Percentiles rank a stretch among this genome's conserved stretches.
Conservation (phyloP, 2,797 vertebrate species). For the Pampus argenteus region DNA sequence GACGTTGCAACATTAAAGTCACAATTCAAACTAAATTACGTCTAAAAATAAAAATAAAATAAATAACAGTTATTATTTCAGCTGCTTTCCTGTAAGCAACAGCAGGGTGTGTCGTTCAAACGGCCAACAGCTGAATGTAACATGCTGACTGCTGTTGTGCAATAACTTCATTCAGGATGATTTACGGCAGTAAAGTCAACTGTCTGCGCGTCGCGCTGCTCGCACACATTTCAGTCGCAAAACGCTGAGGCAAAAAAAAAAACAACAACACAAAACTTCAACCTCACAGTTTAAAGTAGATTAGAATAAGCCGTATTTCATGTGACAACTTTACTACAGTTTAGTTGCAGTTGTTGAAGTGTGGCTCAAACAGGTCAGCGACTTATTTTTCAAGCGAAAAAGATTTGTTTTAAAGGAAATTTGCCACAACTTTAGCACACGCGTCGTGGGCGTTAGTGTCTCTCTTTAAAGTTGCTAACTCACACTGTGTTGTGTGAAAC, state of each 20-base stretch:
- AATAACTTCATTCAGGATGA: too few species aligned
- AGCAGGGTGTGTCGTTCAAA: background rate
- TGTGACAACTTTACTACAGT: background rate
- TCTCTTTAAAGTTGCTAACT: too few species aligned
- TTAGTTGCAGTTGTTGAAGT: accelerated
- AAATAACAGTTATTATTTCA: too few species aligned
- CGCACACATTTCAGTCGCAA: background rate
- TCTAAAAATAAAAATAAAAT: too few species aligned
- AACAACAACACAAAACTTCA: too few species aligned
- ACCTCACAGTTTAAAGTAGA: too few species aligned
- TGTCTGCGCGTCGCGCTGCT: background rate
- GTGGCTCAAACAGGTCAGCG: accelerated
- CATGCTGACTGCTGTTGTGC: accelerated
- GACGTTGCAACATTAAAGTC: background rate
- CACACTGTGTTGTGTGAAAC: too few species aligned
- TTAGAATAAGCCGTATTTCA: accelerated
- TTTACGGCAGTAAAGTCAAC: background rate
- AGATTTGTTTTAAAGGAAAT: background rate
- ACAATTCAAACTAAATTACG: too few species aligned
- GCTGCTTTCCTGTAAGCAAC: background rate
- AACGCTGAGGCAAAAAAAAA: background rate
- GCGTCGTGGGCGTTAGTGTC: too few species aligned
- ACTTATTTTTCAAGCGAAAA: accelerated
- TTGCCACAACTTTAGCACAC: too few species aligned
- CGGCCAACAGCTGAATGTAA: background rate